Evolutionary conservation across 1,140 invertebrate genomes (phyloP).

Genomic region (Orussus abietinus): DNA sequence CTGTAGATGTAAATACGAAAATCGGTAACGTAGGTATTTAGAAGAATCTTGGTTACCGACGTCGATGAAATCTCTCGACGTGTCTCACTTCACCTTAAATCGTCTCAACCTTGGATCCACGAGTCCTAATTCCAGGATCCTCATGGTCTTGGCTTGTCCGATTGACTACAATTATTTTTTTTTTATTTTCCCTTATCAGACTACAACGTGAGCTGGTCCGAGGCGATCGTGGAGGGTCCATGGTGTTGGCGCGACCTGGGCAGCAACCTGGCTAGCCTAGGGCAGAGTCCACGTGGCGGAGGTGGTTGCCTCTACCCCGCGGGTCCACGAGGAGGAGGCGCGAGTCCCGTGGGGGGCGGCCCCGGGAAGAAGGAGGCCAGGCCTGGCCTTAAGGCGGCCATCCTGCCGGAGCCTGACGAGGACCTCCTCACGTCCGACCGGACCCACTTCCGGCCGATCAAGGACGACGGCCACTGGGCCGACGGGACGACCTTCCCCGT

Average conservation of each 20-base stretch:
- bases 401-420: slow-evolving; percentile 56
- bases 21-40: too few relatives aligned
- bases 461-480: slow-evolving; percentile 54
- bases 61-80: too few relatives aligned
- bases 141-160: too few relatives aligned
- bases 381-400: slow-evolving; percentile 30
- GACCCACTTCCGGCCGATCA: slow-evolving; percentile 75
- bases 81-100: too few relatives aligned
- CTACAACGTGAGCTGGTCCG: slow-evolving; percentile 40
- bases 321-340: slow-evolving; percentile 37
- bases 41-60: too few relatives aligned
- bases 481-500: slow-evolving; percentile 69
- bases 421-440: slow-evolving; percentile 66
- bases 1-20: too few relatives aligned
- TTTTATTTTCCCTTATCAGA: too few relatives aligned
- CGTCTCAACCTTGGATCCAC: too few relatives aligned
- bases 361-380: too few relatives aligned
- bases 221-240: slow-evolving; percentile 38
- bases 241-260: slow-evolving; percentile 45
- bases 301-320: slow-evolving; percentile 34
- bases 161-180: slow-evolving; percentile 7
- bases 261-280: slow-evolving; percentile 32
- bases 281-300: slow-evolving; percentile 32
- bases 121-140: too few relatives aligned
- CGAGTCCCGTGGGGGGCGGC: slow-evolving; percentile 24